Evolutionary conservation across 30 jellyfish, hydroid and myxozoan species (phyloP), one percentile per base, ranked within the genome.

Genomic region (Cassiopea andromeda): DNA sequence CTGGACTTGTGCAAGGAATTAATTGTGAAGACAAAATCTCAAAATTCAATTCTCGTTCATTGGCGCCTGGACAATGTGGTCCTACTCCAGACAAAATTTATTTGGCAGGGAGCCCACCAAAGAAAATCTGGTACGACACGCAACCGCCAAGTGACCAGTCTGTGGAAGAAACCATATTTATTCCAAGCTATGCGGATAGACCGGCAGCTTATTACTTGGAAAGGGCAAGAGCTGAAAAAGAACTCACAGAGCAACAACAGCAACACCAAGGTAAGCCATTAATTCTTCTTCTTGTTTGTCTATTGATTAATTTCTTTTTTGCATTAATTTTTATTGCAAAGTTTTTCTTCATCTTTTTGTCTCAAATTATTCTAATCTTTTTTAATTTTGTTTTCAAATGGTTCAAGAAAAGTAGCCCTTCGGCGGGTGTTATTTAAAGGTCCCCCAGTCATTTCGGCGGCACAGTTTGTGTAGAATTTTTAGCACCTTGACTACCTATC

Each of bases 1-100:
- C 99, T 44, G 99, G 99, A 2, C 92, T 96, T 46, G 97, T 80
- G 12, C 83, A 87, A 66, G 96, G 97, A 1, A 95, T 86, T 4
- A 90, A 85, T 59, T 91, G 73, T 49, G 97, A 88, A 75, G 97
- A 91, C 74, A 88, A 89, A 57, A 96, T 96, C 2, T 85, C 97
- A 8, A 82, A 78, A 64, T 96, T 68, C 67, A 96, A 92, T 71
- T 72, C 66, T 59, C 94, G 97, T 5, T 94, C 98, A 27, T 80
- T 90, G 3, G 97, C 98, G 0, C 97, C 97, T 4, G 96, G 96
- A 9, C 96, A 87, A 60, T 69, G 96, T 46, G 97, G 94, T 14
- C 94, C 97, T 6, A 73, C 80, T 9, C 87, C 89, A 15, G 96
- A 87, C 43, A 50, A 81, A 27, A 16, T 87, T 66, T 87, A 85